Evolutionary conservation across 2,113 vertebrate genomes (phyloP), one percentile per base, ranked within the genome.

Genomic region (Lepus timidus): DNA sequence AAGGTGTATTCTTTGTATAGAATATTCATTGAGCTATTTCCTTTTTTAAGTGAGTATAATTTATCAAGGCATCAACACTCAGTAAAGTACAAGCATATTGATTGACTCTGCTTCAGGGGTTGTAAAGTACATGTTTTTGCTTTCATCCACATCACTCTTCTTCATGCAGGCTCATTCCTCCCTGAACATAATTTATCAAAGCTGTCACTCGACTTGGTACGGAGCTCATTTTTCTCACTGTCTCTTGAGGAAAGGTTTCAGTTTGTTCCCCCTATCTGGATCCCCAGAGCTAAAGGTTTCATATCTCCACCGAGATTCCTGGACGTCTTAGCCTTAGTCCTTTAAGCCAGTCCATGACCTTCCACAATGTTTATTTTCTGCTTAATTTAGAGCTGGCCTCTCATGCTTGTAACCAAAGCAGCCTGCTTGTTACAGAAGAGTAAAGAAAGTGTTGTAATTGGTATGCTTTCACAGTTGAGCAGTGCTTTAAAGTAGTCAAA

Each of bases 1-100:
- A 75, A 79, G 52, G 17, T 27, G 61, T 76, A 12, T 39, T 81
- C 55, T 93, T 85, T 76, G 36, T 49, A 36, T 17, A 85, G 71
- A 67, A n/a, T 71, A 92, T 75, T 67, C 17, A 14, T 7, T 81
- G 64, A 19, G 6, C 68, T 64, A 1, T 65, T 95, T 85, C 83
- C 65, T 86, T 31, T 80, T 95, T 94, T 61, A 84, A 75, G 70
- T 80, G 74, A 84, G 8, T 71, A 4, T 67, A 89, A 84, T 93
- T 95, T 13, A 86, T 95, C 89, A 70, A 70, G 79, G 31, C 52
- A 61, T 84, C 44, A 67, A 23, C 27, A 14, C 14, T 33, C 85
- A 76, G 55, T 36, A 29, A 61, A 31, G 23, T 44, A 19, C 6
- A 14, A 29, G 25, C 16, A 10, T 73, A 17, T 84, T 92, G 67